Base-by-base conservation (phyloP, 1,140 invertebrate species). In the Schlechtendalia chinensis region DNA sequence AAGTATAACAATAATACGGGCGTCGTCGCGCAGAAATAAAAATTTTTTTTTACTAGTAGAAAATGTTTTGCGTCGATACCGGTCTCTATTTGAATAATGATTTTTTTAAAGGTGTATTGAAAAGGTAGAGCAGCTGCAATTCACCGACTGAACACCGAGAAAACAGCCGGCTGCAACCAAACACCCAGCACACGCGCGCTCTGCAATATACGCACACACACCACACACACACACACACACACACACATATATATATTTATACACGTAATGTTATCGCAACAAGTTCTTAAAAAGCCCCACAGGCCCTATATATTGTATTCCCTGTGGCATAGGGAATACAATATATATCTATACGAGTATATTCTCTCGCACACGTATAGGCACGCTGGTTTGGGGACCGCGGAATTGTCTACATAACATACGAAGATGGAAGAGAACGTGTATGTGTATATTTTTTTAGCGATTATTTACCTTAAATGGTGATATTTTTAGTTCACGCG, bases 31-130 rank as follows among this genome's bases (percentile, higher is more conserved):
- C 24, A 24, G 22, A 53, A 47, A 53, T 2, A 29, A 67, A 45
- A 45, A 45, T 67, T 56, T 56, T 56, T n/a, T 56, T n/a, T 5
- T 50, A 54, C 5, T 5, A 22, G 56, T 59, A 75, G 53, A 59
- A 75, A 58, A 59, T 22, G 54, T 59, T n/a, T 59, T 1, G 72
- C 75, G 29, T 59, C 74, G n/a, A 79, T 79, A 79, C 75, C 58
- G 75, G 75, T 79, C 75, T 63, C 53, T 77, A 79, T 79, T 79
- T 79, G 39, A 79, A 79, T 79, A 79, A 79, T 79, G 75, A 79
- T 63, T 79, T 77, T 77, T 77, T 61, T 45, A 61, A 61, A 79
- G 58, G 75, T 79, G 75, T 50, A 63, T 27, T 63, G 39, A 79
- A 79, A 61, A 79, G 75, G 74, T 61, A 39, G 22, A 50, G 75